phyloP scores from a whole-genome alignment of 1,140 invertebrate species.

The Patella vulgata region DNA sequence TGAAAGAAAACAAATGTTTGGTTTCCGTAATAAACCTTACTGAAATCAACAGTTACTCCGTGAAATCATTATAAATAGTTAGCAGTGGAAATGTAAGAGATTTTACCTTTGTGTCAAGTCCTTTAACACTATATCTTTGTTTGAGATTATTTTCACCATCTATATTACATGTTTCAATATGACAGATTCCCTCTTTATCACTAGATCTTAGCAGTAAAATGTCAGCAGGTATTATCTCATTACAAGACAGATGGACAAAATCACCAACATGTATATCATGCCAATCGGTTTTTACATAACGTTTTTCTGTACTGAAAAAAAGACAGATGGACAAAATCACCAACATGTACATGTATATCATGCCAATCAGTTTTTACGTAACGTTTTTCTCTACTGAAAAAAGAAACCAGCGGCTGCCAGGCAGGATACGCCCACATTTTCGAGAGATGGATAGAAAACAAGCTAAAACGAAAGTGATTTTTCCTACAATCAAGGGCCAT shows the following conservation, averaged over 20 bases:
- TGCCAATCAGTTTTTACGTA: conserved; percentile 92
- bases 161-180: conserved; percentile 69
- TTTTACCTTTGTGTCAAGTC: too few species aligned
- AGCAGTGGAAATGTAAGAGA: too few species aligned
- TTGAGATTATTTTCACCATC: conserved; percentile 70
- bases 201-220: conserved; percentile 79
- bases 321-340: conserved; percentile 94
- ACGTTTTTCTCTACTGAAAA: conserved; percentile 79
- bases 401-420: too few species aligned
- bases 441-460: too few species aligned
- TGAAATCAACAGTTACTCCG: too few species aligned
- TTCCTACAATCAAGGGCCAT: too few species aligned
- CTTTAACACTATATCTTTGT: conserved; percentile 72
- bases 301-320: conserved; percentile 77
- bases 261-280: conserved; percentile 88
- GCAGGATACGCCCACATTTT: too few species aligned
- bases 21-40: too few species aligned
- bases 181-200: conserved; percentile 65
- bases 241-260: conserved; percentile 94
- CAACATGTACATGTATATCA: conserved; percentile 81
- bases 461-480: too few species aligned
- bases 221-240: conserved; percentile 96
- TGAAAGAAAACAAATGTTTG: too few species aligned
- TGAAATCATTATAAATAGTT: too few species aligned
- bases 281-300: conserved; percentile 90